A percentile compares a stretch with the other conserved stretches of the same genome.
These are phyloP conservation scores for Petrolisthes manimaculis DNA, from an alignment of 2,888 invertebrate genomes.

Conservation along the genomic window DNA sequence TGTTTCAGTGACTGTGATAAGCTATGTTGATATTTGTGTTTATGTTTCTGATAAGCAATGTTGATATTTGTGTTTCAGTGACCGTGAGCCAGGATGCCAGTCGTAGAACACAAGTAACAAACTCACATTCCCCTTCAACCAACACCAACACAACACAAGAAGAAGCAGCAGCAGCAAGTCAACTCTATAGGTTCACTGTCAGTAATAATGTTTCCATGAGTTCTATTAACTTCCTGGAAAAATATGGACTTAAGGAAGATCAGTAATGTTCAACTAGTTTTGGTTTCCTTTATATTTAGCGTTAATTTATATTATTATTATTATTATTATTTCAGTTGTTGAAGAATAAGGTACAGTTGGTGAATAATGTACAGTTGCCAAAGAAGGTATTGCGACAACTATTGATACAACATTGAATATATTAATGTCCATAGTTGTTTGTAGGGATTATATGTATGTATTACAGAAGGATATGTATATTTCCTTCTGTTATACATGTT, in stretches of 20 bases:
- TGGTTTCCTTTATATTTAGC: background rate
- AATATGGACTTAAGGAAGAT: constrained; percentile 39
- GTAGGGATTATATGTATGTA: too few species aligned
- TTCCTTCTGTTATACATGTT: too few species aligned
- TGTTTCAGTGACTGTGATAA: too few species aligned
- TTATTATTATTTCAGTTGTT: background rate
- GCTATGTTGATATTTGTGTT: background rate
- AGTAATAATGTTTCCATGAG: constrained; percentile 34
- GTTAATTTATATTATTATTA: background rate
- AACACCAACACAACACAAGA: background rate
- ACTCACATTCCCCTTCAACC: background rate
- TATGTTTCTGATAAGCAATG: background rate
- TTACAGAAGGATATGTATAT: too few species aligned
- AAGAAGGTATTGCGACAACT: too few species aligned
- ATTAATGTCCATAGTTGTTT: too few species aligned
- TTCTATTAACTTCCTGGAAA: constrained; percentile 35
- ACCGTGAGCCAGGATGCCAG: background rate
- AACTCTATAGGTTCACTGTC: background rate
- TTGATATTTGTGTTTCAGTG: constrained; percentile 4
- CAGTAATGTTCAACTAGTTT: background rate
- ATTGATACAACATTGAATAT: too few species aligned
- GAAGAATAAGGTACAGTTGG: too few species aligned
- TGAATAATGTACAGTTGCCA: too few species aligned
- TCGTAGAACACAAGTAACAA: background rate
- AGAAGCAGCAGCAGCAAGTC: background rate